These are phyloP conservation scores for Ophion slaviceki DNA, from an alignment of 2,888 invertebrate species.

Conservation along the genomic window DNA sequence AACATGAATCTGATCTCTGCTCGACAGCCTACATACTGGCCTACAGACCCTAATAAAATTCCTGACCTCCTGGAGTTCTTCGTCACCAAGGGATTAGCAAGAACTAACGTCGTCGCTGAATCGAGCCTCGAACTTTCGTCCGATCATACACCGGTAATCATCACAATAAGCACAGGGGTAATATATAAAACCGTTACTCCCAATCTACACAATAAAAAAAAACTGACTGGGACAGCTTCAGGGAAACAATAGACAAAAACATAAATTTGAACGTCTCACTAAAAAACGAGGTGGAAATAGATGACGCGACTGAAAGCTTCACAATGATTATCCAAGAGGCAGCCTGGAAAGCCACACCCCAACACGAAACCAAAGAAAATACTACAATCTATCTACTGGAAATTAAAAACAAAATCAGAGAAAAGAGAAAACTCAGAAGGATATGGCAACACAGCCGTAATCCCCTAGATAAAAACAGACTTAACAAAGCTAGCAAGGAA, in stretches of 20 bases:
- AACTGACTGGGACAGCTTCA: slow-evolving; percentile 63
- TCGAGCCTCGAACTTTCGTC: slow-evolving; percentile 68
- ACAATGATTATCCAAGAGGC: slow-evolving; percentile 58
- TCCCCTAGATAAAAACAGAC: slow-evolving; percentile 34
- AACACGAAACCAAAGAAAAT: slow-evolving; percentile 1
- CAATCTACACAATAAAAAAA: slow-evolving; percentile 54
- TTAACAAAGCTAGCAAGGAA: slow-evolving; percentile 50
- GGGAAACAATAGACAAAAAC: slow-evolving; percentile 49
- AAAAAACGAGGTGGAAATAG: slow-evolving; percentile 64
- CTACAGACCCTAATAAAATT: slow-evolving; percentile 69
- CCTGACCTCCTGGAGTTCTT: slow-evolving; percentile 72
- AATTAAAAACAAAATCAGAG: slow-evolving; percentile 32
- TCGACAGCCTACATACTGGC: slow-evolving; percentile 70
- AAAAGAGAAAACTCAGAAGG: slow-evolving; percentile 22
- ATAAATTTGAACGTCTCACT: slow-evolving; percentile 56
- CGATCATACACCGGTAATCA: slow-evolving; percentile 69
- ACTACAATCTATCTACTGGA: slow-evolving; percentile 15
- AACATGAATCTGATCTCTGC: slow-evolving; percentile 49
- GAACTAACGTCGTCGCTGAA: slow-evolving; percentile 58
- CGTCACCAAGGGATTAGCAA: slow-evolving; percentile 64
- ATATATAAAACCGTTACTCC: slow-evolving; percentile 54
- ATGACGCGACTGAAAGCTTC: slow-evolving; percentile 55
- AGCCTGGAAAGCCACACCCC: slow-evolving; percentile 62
- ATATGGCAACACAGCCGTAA: slow-evolving; percentile 22
- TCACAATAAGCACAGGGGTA: slow-evolving; percentile 61